phyloP scores from a whole-genome alignment of 2,888 invertebrate species.

The Cosmia pyralina region DNA sequence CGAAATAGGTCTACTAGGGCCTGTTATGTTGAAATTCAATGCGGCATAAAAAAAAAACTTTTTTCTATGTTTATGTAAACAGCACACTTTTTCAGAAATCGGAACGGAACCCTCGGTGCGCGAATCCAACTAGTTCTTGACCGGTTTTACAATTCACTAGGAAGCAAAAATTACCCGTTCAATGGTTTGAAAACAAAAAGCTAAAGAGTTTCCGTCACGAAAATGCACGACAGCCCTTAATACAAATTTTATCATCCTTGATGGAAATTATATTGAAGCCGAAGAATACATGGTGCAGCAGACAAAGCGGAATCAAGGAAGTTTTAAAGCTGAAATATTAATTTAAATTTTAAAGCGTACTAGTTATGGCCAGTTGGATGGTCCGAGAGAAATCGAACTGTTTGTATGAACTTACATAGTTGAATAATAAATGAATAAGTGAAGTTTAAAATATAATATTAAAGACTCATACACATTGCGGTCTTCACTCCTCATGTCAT shows the following conservation, averaged over 20 bases:
- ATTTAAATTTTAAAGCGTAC: constrained; percentile 5
- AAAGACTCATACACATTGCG: not conserved
- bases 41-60: no score
- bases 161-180: constrained; percentile 42
- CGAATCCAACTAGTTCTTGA: no score
- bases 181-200: constrained; percentile 43
- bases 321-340: constrained; percentile 2
- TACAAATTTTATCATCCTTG: constrained; percentile 29
- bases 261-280: constrained; percentile 35
- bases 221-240: constrained; percentile 28
- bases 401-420: not conserved
- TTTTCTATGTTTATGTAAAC: no score
- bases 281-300: constrained; percentile 1
- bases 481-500: not conserved
- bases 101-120: no score
- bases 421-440: not conserved
- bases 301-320: constrained; percentile 6
- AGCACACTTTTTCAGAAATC: no score
- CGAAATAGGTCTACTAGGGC: no score
- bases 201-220: constrained; percentile 18
- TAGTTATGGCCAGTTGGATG: not conserved
- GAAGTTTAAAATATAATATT: not conserved
- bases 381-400: not conserved
- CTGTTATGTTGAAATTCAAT: no score
- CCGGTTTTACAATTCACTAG: constrained; percentile 47